Evolutionary conservation across 2,888 invertebrate genomes (phyloP), one percentile per base, ranked within the genome.

Genomic region (Heteromurus nitidus): DNA sequence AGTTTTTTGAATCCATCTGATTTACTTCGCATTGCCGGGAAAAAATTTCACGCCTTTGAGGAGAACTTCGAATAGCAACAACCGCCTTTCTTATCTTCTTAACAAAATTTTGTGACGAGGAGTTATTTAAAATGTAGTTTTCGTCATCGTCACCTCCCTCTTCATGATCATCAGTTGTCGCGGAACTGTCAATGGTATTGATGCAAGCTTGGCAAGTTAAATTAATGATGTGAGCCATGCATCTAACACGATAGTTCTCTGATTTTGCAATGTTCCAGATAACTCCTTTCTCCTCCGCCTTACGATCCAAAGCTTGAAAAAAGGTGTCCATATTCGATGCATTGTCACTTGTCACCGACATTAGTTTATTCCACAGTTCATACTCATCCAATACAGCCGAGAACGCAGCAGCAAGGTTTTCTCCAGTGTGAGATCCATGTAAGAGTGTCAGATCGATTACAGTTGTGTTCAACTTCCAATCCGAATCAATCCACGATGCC

Each of bases 201-300:
- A 62, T 60, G 1, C 44, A 26, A 13, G n/a, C 74, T 20, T 72
- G 16, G 22, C 73, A 73, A 0, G 44, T 30, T 13, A 83, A 58
- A 53, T 83, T 81, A 1, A 83, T 22, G 1, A 81, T 74, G 28
- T 83, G 81, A 0, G 83, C 83, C 22, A 83, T 11, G 36, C 83
- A 83, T 11, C 81, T 55, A 1, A 83, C 74, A 0, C 80, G 60
- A 2, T 68, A 13, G 22, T 81, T 28, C 22, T 44, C 16, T 0
- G 18, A 0, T n/a, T n/a, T n/a, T 2, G 64, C 31, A 53, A 80
- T 74, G 36, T 22, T 20, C 0, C 58, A 13, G 36, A 36, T 9
- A 36, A 13, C 13, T 36, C 7, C 5, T 36, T 36, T 13, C 36
- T 36, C 13, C 36, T 36, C 36, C 5, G 36, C 36, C 13, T 5